Evolutionary conservation across 2,797 vertebrate genomes (phyloP).

Genomic region (Crypturellus tataupa): DNA sequence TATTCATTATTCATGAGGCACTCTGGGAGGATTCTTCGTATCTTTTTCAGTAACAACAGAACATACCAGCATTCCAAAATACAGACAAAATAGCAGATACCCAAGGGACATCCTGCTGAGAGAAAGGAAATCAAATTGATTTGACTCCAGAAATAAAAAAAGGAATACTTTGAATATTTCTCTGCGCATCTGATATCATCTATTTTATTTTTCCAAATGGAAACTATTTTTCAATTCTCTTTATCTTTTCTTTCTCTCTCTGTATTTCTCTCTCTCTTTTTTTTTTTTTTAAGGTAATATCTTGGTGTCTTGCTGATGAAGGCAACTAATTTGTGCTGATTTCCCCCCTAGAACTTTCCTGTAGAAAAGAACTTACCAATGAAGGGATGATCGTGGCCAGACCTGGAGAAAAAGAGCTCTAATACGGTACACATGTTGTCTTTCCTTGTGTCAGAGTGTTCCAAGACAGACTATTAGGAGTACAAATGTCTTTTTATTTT

Average conservation of each 20-base stretch:
- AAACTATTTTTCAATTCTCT: neutral
- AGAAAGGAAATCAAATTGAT: conserved; percentile 49
- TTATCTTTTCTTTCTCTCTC: neutral
- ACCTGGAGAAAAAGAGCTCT: neutral
- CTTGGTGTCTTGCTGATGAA: neutral
- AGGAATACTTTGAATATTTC: conserved; percentile 44
- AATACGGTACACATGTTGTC: neutral
- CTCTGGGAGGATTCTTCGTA: neutral
- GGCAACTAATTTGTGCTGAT: neutral
- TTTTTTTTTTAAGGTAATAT: neutral
- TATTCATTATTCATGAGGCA: neutral
- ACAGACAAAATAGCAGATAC: conserved; percentile 15
- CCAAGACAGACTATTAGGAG: neutral
- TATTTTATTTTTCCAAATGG: neutral
- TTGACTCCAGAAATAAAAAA: conserved; percentile 25
- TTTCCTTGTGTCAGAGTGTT: neutral
- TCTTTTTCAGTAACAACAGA: neutral
- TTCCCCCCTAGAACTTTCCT: neutral
- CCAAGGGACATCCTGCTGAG: neutral
- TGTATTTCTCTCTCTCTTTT: neutral
- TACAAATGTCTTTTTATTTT: neutral
- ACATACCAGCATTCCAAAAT: neutral
- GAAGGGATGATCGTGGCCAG: neutral
- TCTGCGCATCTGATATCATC: neutral
- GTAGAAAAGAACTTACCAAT: neutral